Percentiles rank a stretch among this genome's conserved stretches.
These are phyloP conservation scores for Phodopus roborovskii DNA, from an alignment of 2,113 vertebrate genomes.

Conservation along the genomic window DNA sequence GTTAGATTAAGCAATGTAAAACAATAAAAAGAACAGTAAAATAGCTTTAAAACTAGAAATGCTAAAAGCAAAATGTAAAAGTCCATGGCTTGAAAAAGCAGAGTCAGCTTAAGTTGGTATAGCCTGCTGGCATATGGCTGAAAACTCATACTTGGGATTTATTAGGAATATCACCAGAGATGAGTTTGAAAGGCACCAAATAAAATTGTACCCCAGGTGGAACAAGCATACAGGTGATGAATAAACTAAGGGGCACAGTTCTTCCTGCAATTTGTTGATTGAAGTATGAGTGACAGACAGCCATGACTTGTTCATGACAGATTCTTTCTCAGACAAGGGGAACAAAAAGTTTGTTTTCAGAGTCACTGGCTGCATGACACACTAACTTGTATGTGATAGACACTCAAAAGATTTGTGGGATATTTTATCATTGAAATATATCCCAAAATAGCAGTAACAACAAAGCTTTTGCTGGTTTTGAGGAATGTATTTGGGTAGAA, in stretches of 20 bases:
- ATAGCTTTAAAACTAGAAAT: not conserved
- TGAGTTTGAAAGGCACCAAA: not conserved
- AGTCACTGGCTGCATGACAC: not conserved
- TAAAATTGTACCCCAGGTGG: not conserved
- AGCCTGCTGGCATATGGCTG: not conserved
- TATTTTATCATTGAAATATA: conserved; percentile 20
- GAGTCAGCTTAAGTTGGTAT: fast-evolving
- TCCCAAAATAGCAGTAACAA: not conserved
- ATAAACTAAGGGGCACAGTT: not conserved
- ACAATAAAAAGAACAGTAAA: not conserved
- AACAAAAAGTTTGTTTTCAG: not conserved
- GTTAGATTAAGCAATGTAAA: not conserved
- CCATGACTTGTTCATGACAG: not conserved
- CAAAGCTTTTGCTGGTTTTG: not conserved
- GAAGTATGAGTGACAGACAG: not conserved
- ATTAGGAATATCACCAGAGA: not conserved
- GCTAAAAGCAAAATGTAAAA: not conserved
- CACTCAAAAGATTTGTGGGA: not conserved
- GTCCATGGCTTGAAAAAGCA: not conserved
- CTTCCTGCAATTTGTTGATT: not conserved
- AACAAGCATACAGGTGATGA: not conserved
- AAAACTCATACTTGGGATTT: not conserved
- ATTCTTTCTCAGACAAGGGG: not conserved
- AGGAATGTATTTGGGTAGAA: not conserved
- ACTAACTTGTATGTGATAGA: not conserved